Conservation (phyloP, 2,797 vertebrate species). For the Urocyon cinereoargenteus region DNA sequence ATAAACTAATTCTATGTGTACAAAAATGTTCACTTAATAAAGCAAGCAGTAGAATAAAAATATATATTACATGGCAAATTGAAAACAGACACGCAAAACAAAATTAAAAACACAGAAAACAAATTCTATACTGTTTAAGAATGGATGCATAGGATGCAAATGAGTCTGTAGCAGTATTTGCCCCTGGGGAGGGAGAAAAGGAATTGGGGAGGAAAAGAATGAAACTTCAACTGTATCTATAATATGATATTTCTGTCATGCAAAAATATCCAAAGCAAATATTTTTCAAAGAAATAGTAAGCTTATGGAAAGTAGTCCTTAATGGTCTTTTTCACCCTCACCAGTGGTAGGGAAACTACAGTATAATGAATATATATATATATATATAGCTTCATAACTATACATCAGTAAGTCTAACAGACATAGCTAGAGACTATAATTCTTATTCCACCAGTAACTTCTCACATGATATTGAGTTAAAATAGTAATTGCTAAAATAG, state of each 20-base stretch:
- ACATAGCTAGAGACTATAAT: background rate
- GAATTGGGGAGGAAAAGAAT: background rate
- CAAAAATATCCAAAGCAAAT: background rate
- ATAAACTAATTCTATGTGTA: background rate
- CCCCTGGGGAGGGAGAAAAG: background rate
- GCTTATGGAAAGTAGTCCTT: background rate
- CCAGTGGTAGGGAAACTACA: background rate
- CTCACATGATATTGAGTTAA: background rate
- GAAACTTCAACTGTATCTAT: background rate
- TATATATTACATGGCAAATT: background rate
- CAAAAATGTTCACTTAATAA: background rate
- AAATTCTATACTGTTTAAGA: background rate
- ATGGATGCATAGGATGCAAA: background rate
- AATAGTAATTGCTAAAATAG: background rate
- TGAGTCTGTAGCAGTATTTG: background rate
- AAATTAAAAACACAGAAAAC: background rate
- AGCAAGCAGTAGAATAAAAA: background rate
- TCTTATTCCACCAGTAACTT: background rate
- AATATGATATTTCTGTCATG: background rate
- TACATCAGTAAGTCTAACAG: background rate
- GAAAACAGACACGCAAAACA: background rate
- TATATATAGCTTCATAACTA: background rate
- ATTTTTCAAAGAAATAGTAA: slow-evolving; percentile 1
- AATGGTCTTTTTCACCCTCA: background rate
- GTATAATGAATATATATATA: background rate